A percentile compares a stretch with the other conserved stretches of the same genome.
Conservation (phyloP, 1,140 invertebrate genomes). For the Pissodes strobi region DNA sequence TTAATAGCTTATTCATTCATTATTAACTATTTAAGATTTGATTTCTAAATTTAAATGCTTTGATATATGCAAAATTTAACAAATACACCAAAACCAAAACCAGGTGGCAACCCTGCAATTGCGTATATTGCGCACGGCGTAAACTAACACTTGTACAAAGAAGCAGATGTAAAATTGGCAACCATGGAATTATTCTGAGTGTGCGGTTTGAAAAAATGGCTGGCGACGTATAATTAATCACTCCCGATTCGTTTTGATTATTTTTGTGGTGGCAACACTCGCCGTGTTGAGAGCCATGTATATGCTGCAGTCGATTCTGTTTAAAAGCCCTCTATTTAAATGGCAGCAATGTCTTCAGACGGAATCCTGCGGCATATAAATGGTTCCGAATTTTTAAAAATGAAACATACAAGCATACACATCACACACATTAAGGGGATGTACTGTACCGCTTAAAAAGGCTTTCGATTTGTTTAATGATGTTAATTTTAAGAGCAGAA, state of each 20-base stretch:
- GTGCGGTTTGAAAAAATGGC: slow-evolving; percentile 38
- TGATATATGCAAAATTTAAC: too few species aligned
- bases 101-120: slow-evolving; percentile 29
- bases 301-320: slow-evolving; percentile 7
- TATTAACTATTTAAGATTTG: too few species aligned
- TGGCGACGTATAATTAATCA: slow-evolving; percentile 26
- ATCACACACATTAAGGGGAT: slow-evolving; percentile 33
- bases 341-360: too few species aligned
- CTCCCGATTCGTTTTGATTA: slow-evolving; percentile 17
- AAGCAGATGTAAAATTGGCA: slow-evolving; percentile 35
- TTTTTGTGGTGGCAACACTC: slow-evolving; percentile 50
- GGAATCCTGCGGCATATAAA: slow-evolving; percentile 15
- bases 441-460: not conserved
- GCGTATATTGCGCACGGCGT: slow-evolving; percentile 10
- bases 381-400: slow-evolving; percentile 13
- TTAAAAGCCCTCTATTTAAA: not conserved
- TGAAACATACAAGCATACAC: slow-evolving; percentile 35
- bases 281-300: slow-evolving; percentile 41
- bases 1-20: too few species aligned
- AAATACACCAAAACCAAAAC: not conserved
- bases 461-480: not conserved
- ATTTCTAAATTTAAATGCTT: too few species aligned
- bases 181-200: slow-evolving; percentile 37
- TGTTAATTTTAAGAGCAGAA: too few species aligned
- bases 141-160: slow-evolving; percentile 36